Percentiles rank a stretch among this genome's conserved stretches.
These are phyloP conservation scores for Drosophila kanekoi DNA, from an alignment of 2,888 invertebrate genomes.

Conservation along the genomic window DNA sequence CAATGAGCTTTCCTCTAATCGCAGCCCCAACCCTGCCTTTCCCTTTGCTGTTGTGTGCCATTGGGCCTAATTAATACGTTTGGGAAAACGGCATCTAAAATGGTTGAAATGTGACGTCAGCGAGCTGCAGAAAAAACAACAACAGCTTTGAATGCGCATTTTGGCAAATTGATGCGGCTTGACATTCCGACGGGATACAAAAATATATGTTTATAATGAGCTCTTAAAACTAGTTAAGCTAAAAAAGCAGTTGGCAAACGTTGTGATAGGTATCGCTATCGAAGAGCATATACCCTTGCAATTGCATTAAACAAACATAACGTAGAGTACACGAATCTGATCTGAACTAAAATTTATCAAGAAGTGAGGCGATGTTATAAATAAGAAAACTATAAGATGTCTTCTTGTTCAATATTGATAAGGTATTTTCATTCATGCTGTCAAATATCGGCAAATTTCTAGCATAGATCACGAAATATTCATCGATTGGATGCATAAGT, in stretches of 20 bases:
- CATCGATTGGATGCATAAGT: too few relatives aligned
- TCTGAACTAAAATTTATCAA: too few relatives aligned
- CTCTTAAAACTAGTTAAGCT: slow-evolving; percentile 6
- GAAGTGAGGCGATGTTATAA: too few relatives aligned
- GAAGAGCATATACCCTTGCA: slow-evolving; percentile 4
- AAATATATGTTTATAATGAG: slow-evolving; percentile 11
- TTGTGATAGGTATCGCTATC: accelerated
- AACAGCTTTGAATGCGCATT: slow-evolving; percentile 15
- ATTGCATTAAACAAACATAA: too few relatives aligned
- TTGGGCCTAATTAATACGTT: slow-evolving; percentile 48
- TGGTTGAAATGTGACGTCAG: slow-evolving; percentile 15
- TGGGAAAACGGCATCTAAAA: slow-evolving; percentile 28
- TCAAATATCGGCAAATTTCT: too few relatives aligned
- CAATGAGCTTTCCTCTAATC: background rate
- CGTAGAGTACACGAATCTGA: too few relatives aligned
- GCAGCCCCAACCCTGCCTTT: too few relatives aligned
- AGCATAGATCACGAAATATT: too few relatives aligned
- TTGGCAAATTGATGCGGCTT: slow-evolving; percentile 45
- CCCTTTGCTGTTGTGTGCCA: slow-evolving; percentile 2
- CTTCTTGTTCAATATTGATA: too few relatives aligned
- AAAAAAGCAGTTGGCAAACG: background rate
- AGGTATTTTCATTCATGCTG: too few relatives aligned
- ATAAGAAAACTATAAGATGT: too few relatives aligned
- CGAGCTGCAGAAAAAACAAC: background rate
- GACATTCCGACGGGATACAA: slow-evolving; percentile 10